Evolutionary conservation across 2,797 vertebrate species (phyloP), one percentile per base, ranked within the genome.

Genomic region (Zenarchopterus dispar): DNA sequence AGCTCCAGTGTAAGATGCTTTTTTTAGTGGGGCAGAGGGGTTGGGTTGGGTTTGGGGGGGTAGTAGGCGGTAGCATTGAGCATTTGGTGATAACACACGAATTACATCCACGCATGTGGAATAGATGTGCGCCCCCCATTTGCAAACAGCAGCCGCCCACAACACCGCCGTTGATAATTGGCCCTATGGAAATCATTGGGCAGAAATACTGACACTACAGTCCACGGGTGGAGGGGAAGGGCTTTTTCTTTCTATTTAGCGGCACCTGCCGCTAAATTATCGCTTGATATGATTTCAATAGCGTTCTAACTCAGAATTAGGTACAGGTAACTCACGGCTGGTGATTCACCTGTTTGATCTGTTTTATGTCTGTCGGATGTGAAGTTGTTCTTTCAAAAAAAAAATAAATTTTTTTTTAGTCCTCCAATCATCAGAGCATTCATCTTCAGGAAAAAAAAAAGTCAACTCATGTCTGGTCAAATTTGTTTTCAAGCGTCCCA

Each of bases 1-100:
- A 93, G 91, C 91, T 91, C 88, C 88, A 91, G 84, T 91, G 86
- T 87, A 92, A 92, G 89, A 91, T 91, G 85, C 58, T 75, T 80
- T 85, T 75, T 78, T 67, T 4, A 68, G 54, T 59, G 61, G 18
- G 54, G 48, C 22, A 16, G 43, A 18, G 33, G 31, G 28, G 36
- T 28, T 43, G 54, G 28, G 7, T 28, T 8, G 28, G n/a, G n/a
- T n/a, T n/a, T n/a, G n/a, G n/a, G 28, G 28, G 28, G 28, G 8
- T 28, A 28, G 36, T 8, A 36, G 26, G n/a, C 36, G 19, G 57
- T 55, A 39, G 61, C 63, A 69, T 88, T 81, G 73, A 78, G 69
- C 36, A 43, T 62, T 52, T 39, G 75, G 59, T 60, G 75, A 88
- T 88, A 88, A 87, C 84, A 84, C 82, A 88, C 70, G 57, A 80